Evolutionary conservation across 2,888 invertebrate genomes (phyloP), one percentile per base, ranked within the genome.

Genomic region (Scaptodrosophila latifasciaeformis): DNA sequence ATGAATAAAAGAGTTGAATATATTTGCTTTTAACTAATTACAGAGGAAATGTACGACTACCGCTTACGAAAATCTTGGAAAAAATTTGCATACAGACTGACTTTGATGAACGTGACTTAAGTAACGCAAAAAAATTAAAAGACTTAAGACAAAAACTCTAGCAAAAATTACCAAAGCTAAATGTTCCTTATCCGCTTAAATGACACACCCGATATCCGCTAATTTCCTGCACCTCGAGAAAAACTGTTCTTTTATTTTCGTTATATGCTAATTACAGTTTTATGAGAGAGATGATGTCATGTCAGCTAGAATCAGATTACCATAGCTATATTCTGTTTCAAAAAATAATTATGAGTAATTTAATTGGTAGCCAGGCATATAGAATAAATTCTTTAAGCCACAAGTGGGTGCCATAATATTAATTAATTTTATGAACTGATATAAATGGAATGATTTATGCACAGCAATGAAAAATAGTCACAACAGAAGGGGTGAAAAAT

Each of bases 11-110:
- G 46, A 57, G 40, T 43, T 9, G 17, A 3, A 17, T 37, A 2
- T 37, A 10, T 37, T 37, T 37, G 15, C 21, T 10, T 9, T 47
- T 56, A 40, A 77, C 72, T 72, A 74, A 77, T 77, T 64, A 62
- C 78, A 17, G 17, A 35, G 13, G 15, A 35, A 1, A 24, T 24
- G 3, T n/a, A n/a, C 24, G 7, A 24, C 4, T 35, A 52, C 7
- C 51, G 45, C 59, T 77, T 72, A 74, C 63, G 77, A 74, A 72
- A 72, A 31, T 63, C 49, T 77, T 67, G 77, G n/a, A 77, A 55
- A 53, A 30, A 37, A 74, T 54, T 54, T 64, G 49, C 58, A 59
- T 52, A 50, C 54, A 7, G 6, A 17, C 57, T 49, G 47, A 49
- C 54, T 37, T 57, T 70, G 63, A 60, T 63, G 58, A 54, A 55